Evolutionary conservation across 2,888 invertebrate species (phyloP).

Genomic region (Agrochola circellaris): DNA sequence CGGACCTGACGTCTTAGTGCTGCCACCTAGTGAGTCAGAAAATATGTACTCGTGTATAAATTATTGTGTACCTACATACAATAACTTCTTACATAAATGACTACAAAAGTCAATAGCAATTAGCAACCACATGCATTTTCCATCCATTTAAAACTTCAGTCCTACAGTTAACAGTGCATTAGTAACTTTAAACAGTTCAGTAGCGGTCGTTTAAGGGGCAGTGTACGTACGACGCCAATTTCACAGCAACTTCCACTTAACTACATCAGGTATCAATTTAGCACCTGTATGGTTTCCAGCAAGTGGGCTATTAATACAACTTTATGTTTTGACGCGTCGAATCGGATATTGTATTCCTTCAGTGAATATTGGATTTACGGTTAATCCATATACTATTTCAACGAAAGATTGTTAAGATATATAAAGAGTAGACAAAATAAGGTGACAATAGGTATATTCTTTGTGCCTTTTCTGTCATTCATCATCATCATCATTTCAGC

Average conservation of each 20-base stretch:
- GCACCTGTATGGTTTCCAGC: conserved; percentile 57
- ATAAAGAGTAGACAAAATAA: too few species aligned
- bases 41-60: background rate
- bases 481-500: background rate
- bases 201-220: conserved; percentile 64
- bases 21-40: too few species aligned
- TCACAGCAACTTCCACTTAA: conserved; percentile 64
- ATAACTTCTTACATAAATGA: background rate
- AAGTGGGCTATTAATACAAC: conserved; percentile 47
- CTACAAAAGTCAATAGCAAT: background rate
- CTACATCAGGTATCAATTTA: conserved; percentile 55
- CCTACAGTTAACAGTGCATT: conserved; percentile 20
- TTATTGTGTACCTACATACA: background rate
- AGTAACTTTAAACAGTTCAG: conserved; percentile 52
- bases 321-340: conserved; percentile 20
- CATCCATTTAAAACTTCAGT: conserved; percentile 30
- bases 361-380: background rate
- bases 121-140: conserved; percentile 24
- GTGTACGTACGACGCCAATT: conserved; percentile 70
- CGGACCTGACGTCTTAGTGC: too few species aligned
- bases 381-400: background rate
- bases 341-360: conserved; percentile 6
- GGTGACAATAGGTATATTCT: background rate
- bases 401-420: background rate
- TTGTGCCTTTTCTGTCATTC: too few species aligned